phyloP scores from a whole-genome alignment of 2,113 vertebrate species.

The Accipiter virgatus region DNA sequence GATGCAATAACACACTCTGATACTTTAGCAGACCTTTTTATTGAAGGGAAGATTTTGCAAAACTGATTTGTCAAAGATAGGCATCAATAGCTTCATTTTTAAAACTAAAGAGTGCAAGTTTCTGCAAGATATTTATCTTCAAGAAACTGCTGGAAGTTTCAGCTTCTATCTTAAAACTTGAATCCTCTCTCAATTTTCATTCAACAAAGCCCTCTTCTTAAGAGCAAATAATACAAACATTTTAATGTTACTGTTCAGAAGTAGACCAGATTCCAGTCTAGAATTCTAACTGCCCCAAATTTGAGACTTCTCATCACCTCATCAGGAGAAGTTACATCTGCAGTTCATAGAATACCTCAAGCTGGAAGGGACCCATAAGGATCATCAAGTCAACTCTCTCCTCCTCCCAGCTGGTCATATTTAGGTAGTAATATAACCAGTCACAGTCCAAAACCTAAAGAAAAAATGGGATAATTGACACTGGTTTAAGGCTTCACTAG shows the following conservation, averaged over 20 bases:
- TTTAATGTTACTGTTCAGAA: neutral
- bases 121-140: neutral
- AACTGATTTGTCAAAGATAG: neutral
- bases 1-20: neutral
- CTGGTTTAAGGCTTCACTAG: neutral
- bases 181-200: neutral
- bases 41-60: neutral
- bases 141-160: neutral
- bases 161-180: neutral
- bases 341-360: neutral
- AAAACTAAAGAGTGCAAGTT: neutral
- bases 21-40: neutral
- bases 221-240: neutral
- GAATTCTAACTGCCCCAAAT: neutral
- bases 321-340: neutral
- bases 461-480: neutral
- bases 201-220: neutral
- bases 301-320: neutral
- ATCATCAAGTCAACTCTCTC: neutral
- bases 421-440: neutral
- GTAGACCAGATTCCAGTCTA: neutral
- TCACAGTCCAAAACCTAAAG: neutral
- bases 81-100: neutral
- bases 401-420: neutral
- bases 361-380: neutral